Evolutionary conservation across 2,888 invertebrate species (phyloP).

Genomic region (Anthophora plumipes): DNA sequence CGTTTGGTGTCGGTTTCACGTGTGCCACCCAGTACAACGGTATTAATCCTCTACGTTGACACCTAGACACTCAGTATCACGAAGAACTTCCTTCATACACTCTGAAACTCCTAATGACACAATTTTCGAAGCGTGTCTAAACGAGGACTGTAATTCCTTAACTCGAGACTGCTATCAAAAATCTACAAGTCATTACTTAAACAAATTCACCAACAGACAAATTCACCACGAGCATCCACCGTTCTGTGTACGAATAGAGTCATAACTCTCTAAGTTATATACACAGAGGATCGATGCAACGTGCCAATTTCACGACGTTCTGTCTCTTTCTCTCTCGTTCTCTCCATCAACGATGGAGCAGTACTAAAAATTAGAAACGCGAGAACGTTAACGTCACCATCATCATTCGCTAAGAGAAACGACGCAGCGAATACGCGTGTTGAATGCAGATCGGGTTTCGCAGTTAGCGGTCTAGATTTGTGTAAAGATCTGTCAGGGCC

Average conservation of each 20-base stretch:
- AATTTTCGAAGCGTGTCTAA: neutral
- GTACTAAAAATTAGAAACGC: constrained; percentile 47
- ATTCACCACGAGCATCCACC: neutral
- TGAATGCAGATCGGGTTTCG: constrained; percentile 51
- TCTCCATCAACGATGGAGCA: neutral
- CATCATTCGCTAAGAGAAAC: constrained; percentile 44
- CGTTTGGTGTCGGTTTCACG: too few species aligned
- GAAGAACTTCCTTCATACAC: neutral
- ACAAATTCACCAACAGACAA: neutral
- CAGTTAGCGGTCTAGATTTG: constrained; percentile 57
- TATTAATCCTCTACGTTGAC: too few species aligned
- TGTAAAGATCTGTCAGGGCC: constrained; percentile 54
- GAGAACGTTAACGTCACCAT: constrained; percentile 49
- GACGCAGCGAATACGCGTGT: constrained; percentile 28
- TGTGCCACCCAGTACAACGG: too few species aligned
- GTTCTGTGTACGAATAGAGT: neutral
- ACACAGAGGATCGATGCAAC: constrained; percentile 25
- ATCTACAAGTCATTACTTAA: neutral
- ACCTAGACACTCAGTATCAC: too few species aligned
- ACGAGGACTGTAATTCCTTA: neutral
- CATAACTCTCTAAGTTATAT: neutral
- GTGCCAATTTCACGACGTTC: neutral
- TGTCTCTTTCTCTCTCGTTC: neutral
- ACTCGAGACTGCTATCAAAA: neutral
- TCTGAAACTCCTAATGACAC: neutral